phyloP scores from a whole-genome alignment of 2,888 invertebrate genomes.

The Elgonia sp. region DNA sequence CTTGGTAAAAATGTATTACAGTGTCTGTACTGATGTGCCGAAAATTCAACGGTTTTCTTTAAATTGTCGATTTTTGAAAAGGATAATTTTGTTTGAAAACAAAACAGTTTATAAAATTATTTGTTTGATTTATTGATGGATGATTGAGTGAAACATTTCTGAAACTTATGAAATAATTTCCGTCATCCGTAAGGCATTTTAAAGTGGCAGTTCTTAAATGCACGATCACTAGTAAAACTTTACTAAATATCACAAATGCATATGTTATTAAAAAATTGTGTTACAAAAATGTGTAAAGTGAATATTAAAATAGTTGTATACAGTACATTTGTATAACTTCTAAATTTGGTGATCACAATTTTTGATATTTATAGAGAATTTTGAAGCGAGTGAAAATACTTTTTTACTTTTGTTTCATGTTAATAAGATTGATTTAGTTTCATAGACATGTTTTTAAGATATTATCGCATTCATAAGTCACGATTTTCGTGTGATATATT shows the following conservation, averaged over 20 bases:
- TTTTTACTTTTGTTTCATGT: no score
- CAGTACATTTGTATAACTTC: conserved; percentile 36
- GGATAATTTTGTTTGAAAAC: neutral
- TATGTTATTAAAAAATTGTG: conserved; percentile 46
- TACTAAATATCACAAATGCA: conserved; percentile 57
- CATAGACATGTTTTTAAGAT: neutral
- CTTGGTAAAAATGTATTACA: conserved; percentile 33
- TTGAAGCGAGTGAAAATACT: neutral
- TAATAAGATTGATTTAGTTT: no score
- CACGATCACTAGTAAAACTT: conserved; percentile 43
- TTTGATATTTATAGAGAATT: conserved; percentile 38
- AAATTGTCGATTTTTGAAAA: neutral
- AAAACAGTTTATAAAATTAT: neutral
- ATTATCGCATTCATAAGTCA: conserved; percentile 18
- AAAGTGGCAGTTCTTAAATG: conserved; percentile 57
- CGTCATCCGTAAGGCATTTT: conserved; percentile 59
- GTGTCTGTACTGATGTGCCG: conserved; percentile 19
- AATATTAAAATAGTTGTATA: conserved; percentile 58
- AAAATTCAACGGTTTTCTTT: conserved; percentile 27
- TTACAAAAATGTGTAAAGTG: conserved; percentile 56
- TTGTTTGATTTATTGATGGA: conserved; percentile 30
- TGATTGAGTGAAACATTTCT: conserved; percentile 6
- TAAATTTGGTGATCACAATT: conserved; percentile 42
- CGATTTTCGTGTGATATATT: conserved; percentile 8
- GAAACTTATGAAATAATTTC: conserved; percentile 36